A percentile compares a stretch with the other conserved stretches of the same genome.
Conservation (phyloP, 2,888 invertebrate species). For the Dysmachus trigonus region DNA sequence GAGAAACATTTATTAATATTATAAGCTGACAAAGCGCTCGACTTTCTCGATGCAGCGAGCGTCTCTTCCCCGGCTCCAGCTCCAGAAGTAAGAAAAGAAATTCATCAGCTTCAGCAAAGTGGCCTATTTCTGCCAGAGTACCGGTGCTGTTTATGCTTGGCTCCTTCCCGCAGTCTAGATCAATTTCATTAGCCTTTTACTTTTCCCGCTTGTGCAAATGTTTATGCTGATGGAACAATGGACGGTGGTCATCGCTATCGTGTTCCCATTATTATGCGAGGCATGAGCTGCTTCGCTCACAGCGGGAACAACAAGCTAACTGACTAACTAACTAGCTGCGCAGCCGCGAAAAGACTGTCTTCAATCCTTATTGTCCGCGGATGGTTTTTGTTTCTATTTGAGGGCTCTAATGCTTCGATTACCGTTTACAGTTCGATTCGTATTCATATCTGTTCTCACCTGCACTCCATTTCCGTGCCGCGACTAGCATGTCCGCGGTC, state of each 20-base stretch:
- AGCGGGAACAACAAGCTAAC: not conserved
- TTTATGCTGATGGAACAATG: not conserved
- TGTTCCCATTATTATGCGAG: slow-evolving; percentile 13
- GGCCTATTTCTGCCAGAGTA: not conserved
- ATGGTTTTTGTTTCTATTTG: slow-evolving; percentile 12
- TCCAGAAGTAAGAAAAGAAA: not conserved
- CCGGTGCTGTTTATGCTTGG: not conserved
- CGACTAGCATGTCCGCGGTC: not conserved
- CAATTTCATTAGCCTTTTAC: not conserved
- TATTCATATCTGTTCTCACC: slow-evolving; percentile 7
- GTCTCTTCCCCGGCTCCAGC: not conserved
- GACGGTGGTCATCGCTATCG: not conserved
- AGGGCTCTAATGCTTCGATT: slow-evolving; percentile 20
- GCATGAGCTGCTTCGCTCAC: not conserved
- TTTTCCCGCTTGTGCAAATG: not conserved
- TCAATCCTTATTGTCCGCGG: not conserved
- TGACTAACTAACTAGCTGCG: not conserved
- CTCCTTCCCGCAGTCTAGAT: not conserved
- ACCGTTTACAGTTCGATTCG: slow-evolving; percentile 22
- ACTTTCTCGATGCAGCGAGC: not conserved
- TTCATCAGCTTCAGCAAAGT: not conserved
- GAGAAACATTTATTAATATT: not conserved
- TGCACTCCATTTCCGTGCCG: not conserved
- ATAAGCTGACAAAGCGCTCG: not conserved
- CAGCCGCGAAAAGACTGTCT: not conserved